Base-by-base conservation (phyloP, 2,113 vertebrate species). In the Aldabrachelys gigantea region DNA sequence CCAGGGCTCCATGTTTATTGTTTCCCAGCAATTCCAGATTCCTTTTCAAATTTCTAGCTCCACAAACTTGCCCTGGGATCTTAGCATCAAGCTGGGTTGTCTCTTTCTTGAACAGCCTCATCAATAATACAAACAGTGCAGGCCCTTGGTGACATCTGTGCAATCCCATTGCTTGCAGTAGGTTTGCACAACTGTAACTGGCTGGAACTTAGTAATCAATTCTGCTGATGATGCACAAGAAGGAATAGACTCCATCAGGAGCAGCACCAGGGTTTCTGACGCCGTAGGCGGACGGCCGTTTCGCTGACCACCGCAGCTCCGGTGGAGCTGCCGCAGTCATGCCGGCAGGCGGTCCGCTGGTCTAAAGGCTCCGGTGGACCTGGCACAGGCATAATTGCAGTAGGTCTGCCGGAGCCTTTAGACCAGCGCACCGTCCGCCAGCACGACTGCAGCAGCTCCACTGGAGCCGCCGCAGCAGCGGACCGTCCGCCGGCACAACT, bases 141-240 rank as follows among this genome's bases (percentile, higher is more conserved):
- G 82, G 44, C 8, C 57, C n/a, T 22, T 13, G 12, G 5, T 85
- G 44, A 3, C 2, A 4, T 4, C 12, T 79, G 54, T 31, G 21
- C 10, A 88, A 65, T 82, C 5, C 25, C 7, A 2, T 17, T 13
- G 25, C 44, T 4, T n/a, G 16, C 0, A 1, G 49, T 69, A 57
- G 2, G 3, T 78, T 89, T 89, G 35, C 11, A 54, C 89, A 80
- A 11, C 16, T 44, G 21, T 85, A n/a, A 4, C 78, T 88, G 3
- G 5, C 21, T 49, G 54, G 41, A 83, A 3, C 52, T 38, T 8
- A 86, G 59, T 8, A 88, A 84, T 8, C 2, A 84, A n/a, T 83
- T 87, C 19, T 6, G 0, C 10, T 75, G 62, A 10, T 35, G 14
- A 84, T 62, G 41, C 4, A 47, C 8, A 80, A 54, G 84, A 59